Conservation (phyloP, 2,797 vertebrate species). For the Zalophus californianus region DNA sequence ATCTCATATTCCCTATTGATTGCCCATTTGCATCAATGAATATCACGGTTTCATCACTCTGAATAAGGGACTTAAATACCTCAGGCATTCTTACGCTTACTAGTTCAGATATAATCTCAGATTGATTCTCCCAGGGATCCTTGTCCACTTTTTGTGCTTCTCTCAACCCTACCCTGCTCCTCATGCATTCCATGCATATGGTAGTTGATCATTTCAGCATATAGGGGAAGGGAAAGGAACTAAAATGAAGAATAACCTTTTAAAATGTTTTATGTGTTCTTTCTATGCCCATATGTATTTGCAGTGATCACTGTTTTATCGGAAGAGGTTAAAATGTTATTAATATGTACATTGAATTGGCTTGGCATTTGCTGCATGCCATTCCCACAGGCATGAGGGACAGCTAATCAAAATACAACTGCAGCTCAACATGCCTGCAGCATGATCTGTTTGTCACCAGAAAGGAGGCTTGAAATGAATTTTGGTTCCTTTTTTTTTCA, state of each 20-base stretch:
- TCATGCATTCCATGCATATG: neutral
- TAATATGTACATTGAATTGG: neutral
- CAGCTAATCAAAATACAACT: neutral
- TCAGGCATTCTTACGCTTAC: neutral
- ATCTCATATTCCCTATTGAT: neutral
- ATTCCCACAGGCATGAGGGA: neutral
- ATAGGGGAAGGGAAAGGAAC: neutral
- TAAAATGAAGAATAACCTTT: neutral
- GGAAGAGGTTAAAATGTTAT: neutral
- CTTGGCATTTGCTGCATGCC: neutral
- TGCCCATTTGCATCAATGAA: neutral
- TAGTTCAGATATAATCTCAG: neutral
- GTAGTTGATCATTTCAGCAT: neutral
- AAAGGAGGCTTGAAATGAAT: slow-evolving; percentile 40
- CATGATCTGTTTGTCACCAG: neutral
- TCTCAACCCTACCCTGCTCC: neutral
- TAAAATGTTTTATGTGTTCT: neutral
- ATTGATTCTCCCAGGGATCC: neutral
- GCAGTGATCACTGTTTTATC: neutral
- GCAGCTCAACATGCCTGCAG: neutral
- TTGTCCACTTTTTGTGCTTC: neutral
- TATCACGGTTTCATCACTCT: neutral
- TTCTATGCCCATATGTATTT: neutral
- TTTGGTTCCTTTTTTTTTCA: neutral
- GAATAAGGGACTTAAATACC: neutral